A percentile compares a stretch with the other conserved stretches of the same genome.
phyloP scores from a whole-genome alignment of 2,888 invertebrate genomes.

The Chorisops tibialis region DNA sequence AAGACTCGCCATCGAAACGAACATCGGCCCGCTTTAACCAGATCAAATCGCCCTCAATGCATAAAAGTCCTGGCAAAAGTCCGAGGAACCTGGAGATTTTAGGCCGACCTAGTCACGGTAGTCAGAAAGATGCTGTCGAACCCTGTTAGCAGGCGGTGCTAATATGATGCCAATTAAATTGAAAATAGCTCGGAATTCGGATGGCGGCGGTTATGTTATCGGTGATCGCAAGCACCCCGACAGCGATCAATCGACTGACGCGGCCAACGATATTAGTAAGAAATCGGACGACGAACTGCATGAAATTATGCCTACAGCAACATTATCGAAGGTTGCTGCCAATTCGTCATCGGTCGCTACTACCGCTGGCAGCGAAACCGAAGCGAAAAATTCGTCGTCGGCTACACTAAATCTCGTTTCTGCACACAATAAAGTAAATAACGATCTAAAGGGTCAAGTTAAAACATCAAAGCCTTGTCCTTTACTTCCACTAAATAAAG shows the following conservation, averaged over 20 bases:
- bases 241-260: neutral
- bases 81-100: constrained; percentile 59
- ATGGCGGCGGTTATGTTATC: constrained; percentile 62
- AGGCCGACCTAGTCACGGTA: constrained; percentile 43
- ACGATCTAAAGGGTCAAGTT: constrained; percentile 33
- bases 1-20: constrained; percentile 47
- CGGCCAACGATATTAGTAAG: neutral
- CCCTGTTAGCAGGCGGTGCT: too few relatives aligned
- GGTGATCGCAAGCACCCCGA: constrained; percentile 35
- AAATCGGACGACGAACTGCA: neutral
- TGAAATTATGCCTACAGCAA: neutral
- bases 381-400: constrained; percentile 24
- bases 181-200: constrained; percentile 77
- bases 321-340: neutral
- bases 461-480: constrained; percentile 32
- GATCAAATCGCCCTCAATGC: constrained; percentile 60
- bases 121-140: constrained; percentile 35
- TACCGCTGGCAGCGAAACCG: too few relatives aligned
- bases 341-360: constrained; percentile 34
- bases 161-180: constrained; percentile 69
- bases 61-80: constrained; percentile 67
- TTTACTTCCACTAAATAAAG: constrained; percentile 66
- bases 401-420: constrained; percentile 20
- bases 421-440: constrained; percentile 22
- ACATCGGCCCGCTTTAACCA: constrained; percentile 42